Evolutionary conservation across 2,797 vertebrate species (phyloP).

Genomic region (Rhinogobio ventralis): DNA sequence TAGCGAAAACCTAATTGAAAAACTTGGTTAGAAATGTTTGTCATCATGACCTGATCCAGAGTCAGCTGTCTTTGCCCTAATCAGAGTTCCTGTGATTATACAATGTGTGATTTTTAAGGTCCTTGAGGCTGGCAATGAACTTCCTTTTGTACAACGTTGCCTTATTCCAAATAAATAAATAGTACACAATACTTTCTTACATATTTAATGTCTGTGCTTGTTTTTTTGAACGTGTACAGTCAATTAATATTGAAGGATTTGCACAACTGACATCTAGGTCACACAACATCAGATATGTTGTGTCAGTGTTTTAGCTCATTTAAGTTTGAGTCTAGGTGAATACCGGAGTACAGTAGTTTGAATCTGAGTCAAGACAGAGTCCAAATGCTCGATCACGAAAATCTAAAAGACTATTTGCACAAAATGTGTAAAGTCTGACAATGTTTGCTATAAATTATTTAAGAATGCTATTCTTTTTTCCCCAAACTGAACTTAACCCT

Average conservation of each 20-base stretch:
- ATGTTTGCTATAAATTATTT: not conserved
- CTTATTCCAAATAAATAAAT: conserved; percentile 12
- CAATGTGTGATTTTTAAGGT: not conserved
- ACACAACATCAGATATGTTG: not conserved
- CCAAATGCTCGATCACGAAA: not conserved
- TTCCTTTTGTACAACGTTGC: not conserved
- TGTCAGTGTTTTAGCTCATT: not conserved
- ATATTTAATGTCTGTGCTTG: not conserved
- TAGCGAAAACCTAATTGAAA: not conserved
- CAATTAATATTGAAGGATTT: not conserved
- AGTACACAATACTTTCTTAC: conserved; percentile 10
- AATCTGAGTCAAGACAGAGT: no score
- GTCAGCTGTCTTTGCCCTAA: not conserved
- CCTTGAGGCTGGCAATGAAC: not conserved
- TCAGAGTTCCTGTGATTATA: not conserved
- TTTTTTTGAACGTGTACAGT: not conserved
- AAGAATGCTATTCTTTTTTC: not conserved
- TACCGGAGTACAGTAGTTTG: not conserved
- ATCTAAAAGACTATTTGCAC: not conserved
- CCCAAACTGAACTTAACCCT: not conserved
- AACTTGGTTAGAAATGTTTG: not conserved
- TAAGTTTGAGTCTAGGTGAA: not conserved
- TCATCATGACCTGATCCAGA: not conserved
- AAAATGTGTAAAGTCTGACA: conserved; percentile 10
- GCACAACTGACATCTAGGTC: not conserved